Evolutionary conservation across 1,140 invertebrate genomes (phyloP).

Genomic region (Glomeris maerens): DNA sequence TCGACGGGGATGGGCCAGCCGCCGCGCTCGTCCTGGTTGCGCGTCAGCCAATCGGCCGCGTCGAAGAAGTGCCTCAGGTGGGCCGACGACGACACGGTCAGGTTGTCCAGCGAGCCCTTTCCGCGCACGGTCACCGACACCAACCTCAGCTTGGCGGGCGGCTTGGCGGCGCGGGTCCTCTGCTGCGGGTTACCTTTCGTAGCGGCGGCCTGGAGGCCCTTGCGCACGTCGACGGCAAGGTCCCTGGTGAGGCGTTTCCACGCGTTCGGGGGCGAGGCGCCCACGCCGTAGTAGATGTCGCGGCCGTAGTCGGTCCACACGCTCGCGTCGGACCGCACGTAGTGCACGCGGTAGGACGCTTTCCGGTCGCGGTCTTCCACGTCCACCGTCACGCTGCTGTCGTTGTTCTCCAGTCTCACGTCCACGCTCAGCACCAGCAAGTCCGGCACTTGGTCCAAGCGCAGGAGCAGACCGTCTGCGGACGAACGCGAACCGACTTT

Average conservation of each 20-base stretch:
- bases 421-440: constrained; percentile 56
- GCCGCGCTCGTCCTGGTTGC: constrained; percentile 66
- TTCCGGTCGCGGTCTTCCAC: constrained; percentile 62
- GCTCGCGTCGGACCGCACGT: constrained; percentile 60
- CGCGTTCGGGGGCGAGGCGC: constrained; percentile 38
- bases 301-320: constrained; percentile 51
- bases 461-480: constrained; percentile 47
- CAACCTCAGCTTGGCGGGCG: constrained; percentile 59
- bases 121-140: constrained; percentile 53
- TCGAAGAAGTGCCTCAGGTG: constrained; percentile 81
- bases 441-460: constrained; percentile 43
- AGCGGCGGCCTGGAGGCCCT: constrained; percentile 50
- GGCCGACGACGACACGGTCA: constrained; percentile 64
- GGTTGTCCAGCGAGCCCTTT: constrained; percentile 59
- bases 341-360: constrained; percentile 63
- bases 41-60: constrained; percentile 83
- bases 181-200: constrained; percentile 47
- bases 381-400: constrained; percentile 60
- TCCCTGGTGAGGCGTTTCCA: constrained; percentile 78
- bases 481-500: too few species aligned
- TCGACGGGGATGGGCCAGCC: constrained; percentile 81
- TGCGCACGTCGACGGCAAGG: constrained; percentile 78
- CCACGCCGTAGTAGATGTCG: constrained; percentile 77
- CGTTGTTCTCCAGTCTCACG: constrained; percentile 50
- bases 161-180: constrained; percentile 55